A percentile compares a stretch with the other conserved stretches of the same genome.
phyloP scores from a whole-genome alignment of 2,113 vertebrate species.

The Mirounga angustirostris region DNA sequence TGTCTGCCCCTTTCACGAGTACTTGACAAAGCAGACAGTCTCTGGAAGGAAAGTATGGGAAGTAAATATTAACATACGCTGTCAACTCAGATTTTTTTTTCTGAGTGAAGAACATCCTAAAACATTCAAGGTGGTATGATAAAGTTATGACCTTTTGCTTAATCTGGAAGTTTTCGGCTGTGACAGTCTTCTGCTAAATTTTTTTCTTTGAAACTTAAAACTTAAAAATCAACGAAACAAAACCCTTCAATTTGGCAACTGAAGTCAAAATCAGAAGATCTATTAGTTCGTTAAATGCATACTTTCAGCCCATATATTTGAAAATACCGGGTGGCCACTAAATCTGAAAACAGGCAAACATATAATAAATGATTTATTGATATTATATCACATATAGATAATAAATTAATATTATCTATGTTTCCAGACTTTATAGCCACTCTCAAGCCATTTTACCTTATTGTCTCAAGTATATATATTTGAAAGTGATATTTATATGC shows the following conservation, averaged over 20 bases:
- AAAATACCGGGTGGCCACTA: neutral
- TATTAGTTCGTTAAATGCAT: conserved; percentile 1
- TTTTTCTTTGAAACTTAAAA: neutral
- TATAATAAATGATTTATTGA: neutral
- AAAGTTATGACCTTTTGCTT: conserved; percentile 20
- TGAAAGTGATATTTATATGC: conserved; percentile 44
- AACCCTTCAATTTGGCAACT: neutral
- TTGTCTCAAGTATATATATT: neutral
- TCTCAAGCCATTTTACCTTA: conserved; percentile 60
- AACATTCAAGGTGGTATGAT: neutral
- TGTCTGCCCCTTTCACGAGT: neutral
- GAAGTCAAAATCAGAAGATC: neutral
- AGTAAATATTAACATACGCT: neutral
- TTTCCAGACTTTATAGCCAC: conserved; percentile 1
- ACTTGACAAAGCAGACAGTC: neutral
- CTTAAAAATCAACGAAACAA: neutral
- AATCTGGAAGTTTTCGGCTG: neutral
- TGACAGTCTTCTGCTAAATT: neutral
- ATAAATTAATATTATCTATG: conserved; percentile 20
- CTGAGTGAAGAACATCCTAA: neutral
- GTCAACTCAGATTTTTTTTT: neutral
- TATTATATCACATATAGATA: neutral
- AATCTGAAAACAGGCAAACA: neutral
- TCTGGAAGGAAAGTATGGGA: neutral
- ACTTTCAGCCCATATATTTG: conserved; percentile 1